Percentiles rank a stretch among this genome's conserved stretches.
phyloP scores from a whole-genome alignment of 2,888 invertebrate species.

The Orgyia antiqua region DNA sequence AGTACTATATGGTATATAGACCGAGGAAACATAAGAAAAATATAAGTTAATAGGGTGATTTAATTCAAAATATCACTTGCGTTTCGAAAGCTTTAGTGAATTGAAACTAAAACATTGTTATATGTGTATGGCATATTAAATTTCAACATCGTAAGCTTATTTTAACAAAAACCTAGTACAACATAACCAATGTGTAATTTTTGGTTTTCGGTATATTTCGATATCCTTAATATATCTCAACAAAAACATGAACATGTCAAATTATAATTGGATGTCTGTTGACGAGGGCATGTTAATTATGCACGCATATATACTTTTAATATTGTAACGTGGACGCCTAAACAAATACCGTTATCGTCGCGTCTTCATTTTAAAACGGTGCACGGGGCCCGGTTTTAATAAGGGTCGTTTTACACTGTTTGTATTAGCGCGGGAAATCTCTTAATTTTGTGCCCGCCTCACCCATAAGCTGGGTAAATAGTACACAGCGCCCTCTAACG shows the following conservation, averaged over 20 bases:
- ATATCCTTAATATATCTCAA: too few relatives aligned
- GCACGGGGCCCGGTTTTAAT: conserved; percentile 44
- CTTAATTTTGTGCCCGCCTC: conserved; percentile 62
- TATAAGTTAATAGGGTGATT: too few relatives aligned
- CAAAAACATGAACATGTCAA: conserved; percentile 1
- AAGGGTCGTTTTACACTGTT: conserved; percentile 60
- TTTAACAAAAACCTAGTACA: too few relatives aligned
- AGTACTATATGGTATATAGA: too few relatives aligned
- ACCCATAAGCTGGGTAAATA: conserved; percentile 44
- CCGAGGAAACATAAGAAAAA: too few relatives aligned
- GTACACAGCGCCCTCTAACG: conserved; percentile 35
- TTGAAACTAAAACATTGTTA: too few relatives aligned
- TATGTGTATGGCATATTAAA: too few relatives aligned
- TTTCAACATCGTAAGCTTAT: too few relatives aligned
- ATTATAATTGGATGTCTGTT: conserved; percentile 15
- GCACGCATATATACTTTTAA: conserved; percentile 18
- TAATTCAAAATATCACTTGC: too few relatives aligned
- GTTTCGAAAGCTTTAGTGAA: too few relatives aligned
- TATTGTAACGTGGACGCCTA: conserved; percentile 27
- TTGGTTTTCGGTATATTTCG: too few relatives aligned
- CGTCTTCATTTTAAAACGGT: conserved; percentile 59
- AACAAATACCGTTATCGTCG: conserved; percentile 30
- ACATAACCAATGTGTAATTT: too few relatives aligned
- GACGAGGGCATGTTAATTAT: conserved; percentile 14
- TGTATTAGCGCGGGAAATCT: conserved; percentile 53